Evolutionary conservation across 2,797 vertebrate species (phyloP), one percentile per base, ranked within the genome.

Genomic region (Gastrophryne carolinensis): DNA sequence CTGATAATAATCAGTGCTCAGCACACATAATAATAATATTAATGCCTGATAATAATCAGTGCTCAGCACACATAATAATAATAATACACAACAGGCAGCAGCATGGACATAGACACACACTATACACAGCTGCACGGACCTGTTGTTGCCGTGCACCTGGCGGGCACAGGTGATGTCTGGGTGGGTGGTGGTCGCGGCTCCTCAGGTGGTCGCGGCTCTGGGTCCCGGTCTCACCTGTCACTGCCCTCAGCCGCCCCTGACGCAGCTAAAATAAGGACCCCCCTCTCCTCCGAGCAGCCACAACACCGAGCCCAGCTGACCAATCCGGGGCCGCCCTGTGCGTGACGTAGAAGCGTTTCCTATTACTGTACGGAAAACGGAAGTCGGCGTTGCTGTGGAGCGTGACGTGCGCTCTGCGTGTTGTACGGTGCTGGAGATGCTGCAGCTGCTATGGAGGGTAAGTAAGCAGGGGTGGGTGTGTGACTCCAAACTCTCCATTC

Each of bases 181-280:
- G 19, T 27, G 26, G 7, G 13, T 2, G 32, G 4, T 24, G 19
- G 24, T n/a, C 1, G 3, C 7, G 19, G 12, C 34, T 8, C 50
- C 26, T 17, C 71, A 15, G 41, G 30, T 5, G 35, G 23, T 15
- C 17, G 35, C 8, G 7, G 4, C 32, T 30, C n/a, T 27, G 27
- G 8, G 2, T 29, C 23, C 7, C 23, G 0, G 24, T 10, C 1
- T 26, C 62, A 11, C 21, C n/a, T n/a, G 23, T 7, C 21, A 11
- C 35, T 49, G 15, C 4, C 29, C 71, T 7, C 60, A 27, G 24
- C n/a, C 17, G 37, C 26, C n/a, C 62, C 72, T 66, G 67, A 78
- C 68, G 60, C 75, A 72, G 67, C 67, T 58, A 3, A 58, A 65
- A 23, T 21, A 11, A 29, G 17, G 9, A n/a, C n/a, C n/a, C n/a